Percentiles rank a stretch among this genome's conserved stretches.
These are phyloP conservation scores for Fistularia tabacaria DNA, from an alignment of 2,797 vertebrate species.

Conservation along the genomic window DNA sequence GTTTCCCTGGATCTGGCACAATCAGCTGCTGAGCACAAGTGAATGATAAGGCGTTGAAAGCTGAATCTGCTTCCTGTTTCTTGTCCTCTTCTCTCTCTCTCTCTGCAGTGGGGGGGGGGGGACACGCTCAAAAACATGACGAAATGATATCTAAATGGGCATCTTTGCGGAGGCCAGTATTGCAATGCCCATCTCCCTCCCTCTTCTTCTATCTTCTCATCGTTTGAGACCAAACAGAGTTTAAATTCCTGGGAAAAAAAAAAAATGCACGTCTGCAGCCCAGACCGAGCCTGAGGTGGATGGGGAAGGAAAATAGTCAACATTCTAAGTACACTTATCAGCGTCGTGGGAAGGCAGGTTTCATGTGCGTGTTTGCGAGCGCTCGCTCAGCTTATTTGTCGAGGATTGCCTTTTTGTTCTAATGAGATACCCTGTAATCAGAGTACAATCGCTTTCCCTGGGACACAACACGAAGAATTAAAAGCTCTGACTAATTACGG, in stretches of 20 bases:
- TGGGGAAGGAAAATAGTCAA: neutral
- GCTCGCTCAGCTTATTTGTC: conserved; percentile 20
- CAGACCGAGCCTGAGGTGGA: conserved; percentile 2
- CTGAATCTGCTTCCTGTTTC: conserved; percentile 35
- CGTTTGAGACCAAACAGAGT: conserved; percentile 16
- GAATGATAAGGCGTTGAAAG: conserved; percentile 38
- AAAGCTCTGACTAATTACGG: conserved; percentile 22
- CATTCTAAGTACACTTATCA: too few species aligned
- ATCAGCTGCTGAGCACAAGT: conserved; percentile 20
- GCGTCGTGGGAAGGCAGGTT: neutral
- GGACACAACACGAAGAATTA: conserved; percentile 39
- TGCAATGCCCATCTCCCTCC: conserved; percentile 9
- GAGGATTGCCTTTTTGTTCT: conserved; percentile 17
- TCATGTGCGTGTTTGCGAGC: conserved; percentile 3
- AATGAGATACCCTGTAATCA: conserved; percentile 46
- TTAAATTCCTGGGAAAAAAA: conserved; percentile 15
- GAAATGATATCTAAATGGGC: conserved; percentile 56
- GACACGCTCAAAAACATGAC: conserved; percentile 46
- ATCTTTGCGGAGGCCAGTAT: conserved; percentile 25
- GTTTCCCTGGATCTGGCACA: conserved; percentile 16
- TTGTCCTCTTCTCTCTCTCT: conserved; percentile 23
- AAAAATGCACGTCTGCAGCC: conserved; percentile 1
- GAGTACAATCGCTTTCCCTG: conserved; percentile 21
- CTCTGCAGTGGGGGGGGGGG: conserved; percentile 32
- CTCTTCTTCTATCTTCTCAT: conserved; percentile 26